phyloP scores from a whole-genome alignment of 2,888 invertebrate species.

The Trachelus troglodyta region DNA sequence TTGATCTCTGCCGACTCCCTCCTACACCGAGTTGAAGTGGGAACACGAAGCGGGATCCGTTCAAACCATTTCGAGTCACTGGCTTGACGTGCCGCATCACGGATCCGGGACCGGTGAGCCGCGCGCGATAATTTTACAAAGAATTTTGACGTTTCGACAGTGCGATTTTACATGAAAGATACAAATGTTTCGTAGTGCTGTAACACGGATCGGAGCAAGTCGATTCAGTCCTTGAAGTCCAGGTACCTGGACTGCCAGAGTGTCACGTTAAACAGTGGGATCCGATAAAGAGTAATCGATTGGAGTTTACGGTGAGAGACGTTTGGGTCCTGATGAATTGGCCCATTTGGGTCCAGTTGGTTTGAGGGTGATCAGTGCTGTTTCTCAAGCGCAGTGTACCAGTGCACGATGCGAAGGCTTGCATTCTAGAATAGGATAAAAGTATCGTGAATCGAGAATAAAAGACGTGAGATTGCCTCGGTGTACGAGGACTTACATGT shows the following conservation, averaged over 20 bases:
- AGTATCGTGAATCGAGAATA: background rate
- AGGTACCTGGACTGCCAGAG: background rate
- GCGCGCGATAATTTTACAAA: background rate
- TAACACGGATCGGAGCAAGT: background rate
- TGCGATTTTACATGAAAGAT: background rate
- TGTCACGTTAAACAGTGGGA: background rate
- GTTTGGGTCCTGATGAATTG: background rate
- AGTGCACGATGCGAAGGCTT: background rate
- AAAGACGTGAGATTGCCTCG: background rate
- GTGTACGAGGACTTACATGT: background rate
- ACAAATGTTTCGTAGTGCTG: background rate
- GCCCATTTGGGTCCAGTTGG: background rate
- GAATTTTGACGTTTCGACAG: slow-evolving; percentile 31
- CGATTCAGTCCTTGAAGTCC: background rate
- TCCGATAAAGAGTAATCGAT: background rate
- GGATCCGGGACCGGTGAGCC: slow-evolving; percentile 4
- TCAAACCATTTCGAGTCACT: slow-evolving; percentile 67
- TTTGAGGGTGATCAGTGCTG: background rate
- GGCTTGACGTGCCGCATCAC: slow-evolving; percentile 38
- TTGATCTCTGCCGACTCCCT: slow-evolving; percentile 47
- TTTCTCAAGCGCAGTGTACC: background rate
- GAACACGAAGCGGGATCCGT: slow-evolving; percentile 62
- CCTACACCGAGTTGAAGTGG: slow-evolving; percentile 46
- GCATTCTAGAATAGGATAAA: background rate
- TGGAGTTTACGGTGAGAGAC: background rate